phyloP scores from a whole-genome alignment of 2,113 vertebrate genomes.

The Oryzias woworae region DNA sequence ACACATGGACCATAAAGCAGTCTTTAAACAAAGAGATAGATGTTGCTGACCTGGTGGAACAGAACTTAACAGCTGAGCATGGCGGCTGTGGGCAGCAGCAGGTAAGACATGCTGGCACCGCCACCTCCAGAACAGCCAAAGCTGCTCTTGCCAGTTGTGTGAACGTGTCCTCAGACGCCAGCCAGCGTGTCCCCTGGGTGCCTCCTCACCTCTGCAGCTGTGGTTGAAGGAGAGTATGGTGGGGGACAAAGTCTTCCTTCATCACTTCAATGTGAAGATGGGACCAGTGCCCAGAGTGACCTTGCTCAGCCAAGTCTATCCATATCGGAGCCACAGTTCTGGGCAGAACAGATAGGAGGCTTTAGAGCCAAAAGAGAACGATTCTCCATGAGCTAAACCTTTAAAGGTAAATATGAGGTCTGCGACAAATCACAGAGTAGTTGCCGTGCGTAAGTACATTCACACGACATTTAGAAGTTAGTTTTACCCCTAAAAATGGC shows the following conservation, averaged over 20 bases:
- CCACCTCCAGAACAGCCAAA: conserved; percentile 42
- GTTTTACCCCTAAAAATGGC: conserved; percentile 42
- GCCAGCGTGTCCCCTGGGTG: conserved; percentile 62
- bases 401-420: conserved; percentile 26
- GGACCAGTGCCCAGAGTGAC: conserved; percentile 46
- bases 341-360: conserved; percentile 37
- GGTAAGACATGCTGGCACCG: conserved; percentile 68
- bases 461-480: conserved; percentile 27
- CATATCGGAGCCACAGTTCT: conserved; percentile 30
- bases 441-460: conserved; percentile 3
- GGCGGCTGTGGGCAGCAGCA: conserved; percentile 44
- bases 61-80: conserved; percentile 46
- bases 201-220: conserved; percentile 61
- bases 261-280: conserved; percentile 59
- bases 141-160: conserved; percentile 51
- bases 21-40: conserved; percentile 14
- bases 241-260: conserved; percentile 66
- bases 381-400: conserved; percentile 21
- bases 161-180: conserved; percentile 56
- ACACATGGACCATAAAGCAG: background rate
- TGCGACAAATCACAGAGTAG: conserved; percentile 13
- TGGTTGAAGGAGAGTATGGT: conserved; percentile 21
- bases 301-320: conserved; percentile 49
- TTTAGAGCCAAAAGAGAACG: conserved; percentile 37
- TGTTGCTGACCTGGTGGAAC: conserved; percentile 41